Percentiles rank a stretch among this genome's conserved stretches.
These are phyloP conservation scores for Edolisoma coerulescens DNA, from an alignment of 2,113 vertebrate species.

Conservation along the genomic window DNA sequence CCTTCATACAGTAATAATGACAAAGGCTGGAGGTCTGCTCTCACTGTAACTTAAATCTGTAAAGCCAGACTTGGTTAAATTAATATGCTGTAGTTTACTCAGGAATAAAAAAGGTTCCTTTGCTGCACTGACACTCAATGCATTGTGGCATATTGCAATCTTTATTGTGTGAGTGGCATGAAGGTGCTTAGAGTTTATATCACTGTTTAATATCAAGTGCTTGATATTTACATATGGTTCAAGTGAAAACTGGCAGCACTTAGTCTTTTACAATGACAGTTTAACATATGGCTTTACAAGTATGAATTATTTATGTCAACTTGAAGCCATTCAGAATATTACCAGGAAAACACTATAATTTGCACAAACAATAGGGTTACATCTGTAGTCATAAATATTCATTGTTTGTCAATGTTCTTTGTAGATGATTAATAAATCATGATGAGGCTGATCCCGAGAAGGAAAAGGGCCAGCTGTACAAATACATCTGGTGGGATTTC, in stretches of 20 bases:
- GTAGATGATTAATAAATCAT: constrained; percentile 40
- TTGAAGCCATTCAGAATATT: constrained; percentile 38
- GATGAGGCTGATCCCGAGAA: background rate
- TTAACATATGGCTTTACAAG: constrained; percentile 52
- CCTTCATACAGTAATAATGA: background rate
- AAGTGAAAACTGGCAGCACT: constrained; percentile 25
- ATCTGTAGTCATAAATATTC: constrained; percentile 61
- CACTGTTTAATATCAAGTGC: constrained; percentile 28
- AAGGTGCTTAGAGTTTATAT: constrained; percentile 5
- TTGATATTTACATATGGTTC: constrained; percentile 40
- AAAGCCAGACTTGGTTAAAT: background rate
- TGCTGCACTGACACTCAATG: background rate
- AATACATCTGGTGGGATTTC: background rate
- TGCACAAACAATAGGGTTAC: constrained; percentile 42
- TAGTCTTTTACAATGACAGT: constrained; percentile 21
- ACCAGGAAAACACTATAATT: constrained; percentile 33
- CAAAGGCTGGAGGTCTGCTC: background rate
- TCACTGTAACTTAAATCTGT: background rate
- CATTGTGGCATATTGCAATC: background rate
- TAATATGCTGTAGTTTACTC: background rate
- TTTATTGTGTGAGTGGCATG: background rate
- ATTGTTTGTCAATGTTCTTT: constrained; percentile 15
- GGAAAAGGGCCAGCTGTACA: background rate
- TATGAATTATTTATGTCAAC: constrained; percentile 61
- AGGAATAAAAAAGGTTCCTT: background rate